phyloP scores from a whole-genome alignment of 2,888 invertebrate genomes.

The Eupeodes luniger region DNA sequence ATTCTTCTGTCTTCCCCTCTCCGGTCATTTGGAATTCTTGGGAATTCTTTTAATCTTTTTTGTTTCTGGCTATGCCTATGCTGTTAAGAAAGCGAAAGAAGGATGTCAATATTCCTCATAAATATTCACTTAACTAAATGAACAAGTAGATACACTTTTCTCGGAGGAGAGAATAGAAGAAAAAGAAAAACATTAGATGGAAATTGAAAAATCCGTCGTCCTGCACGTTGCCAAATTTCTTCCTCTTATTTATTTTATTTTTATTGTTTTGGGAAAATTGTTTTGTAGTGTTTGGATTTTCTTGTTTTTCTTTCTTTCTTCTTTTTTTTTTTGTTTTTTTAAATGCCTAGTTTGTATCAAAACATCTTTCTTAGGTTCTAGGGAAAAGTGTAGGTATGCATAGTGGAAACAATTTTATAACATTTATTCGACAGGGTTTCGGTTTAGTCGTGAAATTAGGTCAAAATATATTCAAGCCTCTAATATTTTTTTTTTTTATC shows the following conservation, averaged over 20 bases:
- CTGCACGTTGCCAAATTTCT: conserved; percentile 71
- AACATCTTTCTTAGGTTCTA: neutral
- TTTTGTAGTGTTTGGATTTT: neutral
- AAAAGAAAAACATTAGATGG: neutral
- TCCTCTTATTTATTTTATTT: conserved; percentile 33
- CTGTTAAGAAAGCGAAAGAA: neutral
- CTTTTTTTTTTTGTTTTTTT: too few species aligned
- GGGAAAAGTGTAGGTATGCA: neutral
- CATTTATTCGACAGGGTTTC: too few species aligned
- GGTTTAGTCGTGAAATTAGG: too few species aligned
- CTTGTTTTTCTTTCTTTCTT: neutral
- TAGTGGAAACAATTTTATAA: too few species aligned
- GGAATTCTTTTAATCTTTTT: neutral
- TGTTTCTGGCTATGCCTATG: neutral
- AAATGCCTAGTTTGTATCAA: neutral
- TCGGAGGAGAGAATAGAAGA: neutral
- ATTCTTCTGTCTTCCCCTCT: too few species aligned
- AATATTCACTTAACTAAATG: neutral
- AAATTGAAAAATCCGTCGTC: conserved; percentile 49
- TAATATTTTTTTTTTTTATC: too few species aligned
- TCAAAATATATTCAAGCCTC: too few species aligned
- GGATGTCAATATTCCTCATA: conserved; percentile 2
- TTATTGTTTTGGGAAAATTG: conserved; percentile 37
- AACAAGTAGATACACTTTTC: neutral
- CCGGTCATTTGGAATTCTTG: too few species aligned